These are phyloP conservation scores for Agonopterix alstromeriana DNA, from an alignment of 2,888 invertebrate species.

Conservation along the genomic window DNA sequence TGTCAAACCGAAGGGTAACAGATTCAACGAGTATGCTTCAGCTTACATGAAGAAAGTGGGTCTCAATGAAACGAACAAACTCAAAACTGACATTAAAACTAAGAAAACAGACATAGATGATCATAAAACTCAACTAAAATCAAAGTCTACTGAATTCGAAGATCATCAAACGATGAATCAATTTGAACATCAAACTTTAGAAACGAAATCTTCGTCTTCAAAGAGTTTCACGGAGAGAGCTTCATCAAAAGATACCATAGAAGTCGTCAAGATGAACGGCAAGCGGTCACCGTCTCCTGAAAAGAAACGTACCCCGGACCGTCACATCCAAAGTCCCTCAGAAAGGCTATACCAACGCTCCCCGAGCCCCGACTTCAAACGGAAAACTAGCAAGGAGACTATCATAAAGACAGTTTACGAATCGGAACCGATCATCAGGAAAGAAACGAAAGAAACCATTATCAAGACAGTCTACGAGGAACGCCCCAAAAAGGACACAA, in stretches of 20 bases:
- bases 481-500: slow-evolving; percentile 34
- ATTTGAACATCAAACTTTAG: slow-evolving; percentile 18
- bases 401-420: slow-evolving; percentile 26
- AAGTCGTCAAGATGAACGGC: slow-evolving; percentile 42
- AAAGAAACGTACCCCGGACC: slow-evolving; percentile 32
- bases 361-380: slow-evolving; percentile 48
- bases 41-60: slow-evolving; percentile 72
- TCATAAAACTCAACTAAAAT: slow-evolving; percentile 15
- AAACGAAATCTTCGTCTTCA: slow-evolving; percentile 31
- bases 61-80: slow-evolving; percentile 48
- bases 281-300: slow-evolving; percentile 52
- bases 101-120: slow-evolving; percentile 32
- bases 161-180: slow-evolving; percentile 13
- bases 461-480: slow-evolving; percentile 11
- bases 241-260: slow-evolving; percentile 48
- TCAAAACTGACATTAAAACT: slow-evolving; percentile 34
- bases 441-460: slow-evolving; percentile 3
- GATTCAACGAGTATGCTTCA: slow-evolving; percentile 64
- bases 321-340: slow-evolving; percentile 16
- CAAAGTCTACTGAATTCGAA: slow-evolving; percentile 8
- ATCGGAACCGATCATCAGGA: slow-evolving; percentile 21
- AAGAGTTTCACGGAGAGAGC: slow-evolving; percentile 40
- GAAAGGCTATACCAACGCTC: slow-evolving; percentile 38
- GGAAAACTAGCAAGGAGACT: slow-evolving; percentile 16
- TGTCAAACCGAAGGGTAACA: slow-evolving; percentile 51